Evolutionary conservation across 1,140 invertebrate genomes (phyloP), one percentile per base, ranked within the genome.

Genomic region (Zophobas atratus): DNA sequence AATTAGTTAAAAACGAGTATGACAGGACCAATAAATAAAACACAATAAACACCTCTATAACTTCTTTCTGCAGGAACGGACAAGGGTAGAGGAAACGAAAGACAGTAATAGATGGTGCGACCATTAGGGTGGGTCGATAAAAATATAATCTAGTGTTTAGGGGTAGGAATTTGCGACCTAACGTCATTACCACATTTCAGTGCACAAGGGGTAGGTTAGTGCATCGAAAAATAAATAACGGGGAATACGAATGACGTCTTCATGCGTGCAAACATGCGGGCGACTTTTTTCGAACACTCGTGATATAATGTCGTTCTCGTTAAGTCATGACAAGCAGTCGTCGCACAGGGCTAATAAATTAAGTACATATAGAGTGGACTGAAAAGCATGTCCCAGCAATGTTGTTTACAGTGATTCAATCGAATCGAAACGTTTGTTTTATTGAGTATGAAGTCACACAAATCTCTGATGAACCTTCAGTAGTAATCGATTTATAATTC

Each of bases 381-480:
- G n/a, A 33, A 38, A 60, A 60, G 38, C 56, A 60, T 36, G 43
- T 20, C 20, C 20, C 20, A 20, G 20, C 20, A 20, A 20, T 20
- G 20, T 20, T 20, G 20, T 20, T 20, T 20, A 20, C 20, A 20
- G 20, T 20, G 20, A 20, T 20, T 20, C 38, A 36, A 60, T 60
- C 56, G 56, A 60, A 60, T 60, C 56, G 35, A 3, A 46, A 46
- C 8, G 43, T 46, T 46, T 46, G 43, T 8, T 46, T 46, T 46
- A 8, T 46, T 8, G 43, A 46, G 3, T 46, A 46, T 60, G 56
- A 60, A 60, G 35, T 60, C 56, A 60, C 34, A 36, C 43, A 4
- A 46, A 57, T 5, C 56, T 60, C 56, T 60, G 56, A 60, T 43
- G 20, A 43, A 67, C 60, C 60, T 67, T 67, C 60, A 67, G 35